phyloP scores from a whole-genome alignment of 1,140 invertebrate genomes.

The Battus philenor region DNA sequence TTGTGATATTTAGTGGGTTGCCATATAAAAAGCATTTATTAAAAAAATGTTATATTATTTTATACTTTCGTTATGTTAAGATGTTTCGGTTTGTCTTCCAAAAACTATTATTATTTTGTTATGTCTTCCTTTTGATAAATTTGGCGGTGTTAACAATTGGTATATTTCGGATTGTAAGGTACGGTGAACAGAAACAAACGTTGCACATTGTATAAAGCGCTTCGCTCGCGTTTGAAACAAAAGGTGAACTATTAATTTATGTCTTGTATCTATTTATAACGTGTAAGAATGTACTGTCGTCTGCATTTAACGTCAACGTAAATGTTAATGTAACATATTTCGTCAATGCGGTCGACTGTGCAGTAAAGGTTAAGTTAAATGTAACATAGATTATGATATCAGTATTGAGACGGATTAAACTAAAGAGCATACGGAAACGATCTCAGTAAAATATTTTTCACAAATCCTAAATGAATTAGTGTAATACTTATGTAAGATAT shows the following conservation, averaged over 20 bases:
- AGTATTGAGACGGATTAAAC: conserved; percentile 61
- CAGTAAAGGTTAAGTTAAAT: conserved; percentile 6
- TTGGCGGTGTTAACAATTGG: conserved; percentile 11
- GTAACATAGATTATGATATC: conserved; percentile 34
- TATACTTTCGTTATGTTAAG: conserved; percentile 20
- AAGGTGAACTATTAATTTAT: conserved; percentile 68
- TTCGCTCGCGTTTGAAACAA: conserved; percentile 53
- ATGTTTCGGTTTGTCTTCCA: conserved; percentile 52
- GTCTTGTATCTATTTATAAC: conserved; percentile 61
- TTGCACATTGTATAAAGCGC: conserved; percentile 50
- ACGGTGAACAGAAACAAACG: conserved; percentile 35
- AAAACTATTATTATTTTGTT: conserved; percentile 33
- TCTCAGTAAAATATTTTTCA: conserved; percentile 64
- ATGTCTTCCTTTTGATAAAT: conserved; percentile 33
- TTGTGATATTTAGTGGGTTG: conserved; percentile 28
- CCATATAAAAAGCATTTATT: conserved; percentile 45
- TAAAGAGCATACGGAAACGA: conserved; percentile 51
- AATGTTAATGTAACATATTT: not conserved
- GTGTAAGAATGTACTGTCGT: conserved; percentile 17
- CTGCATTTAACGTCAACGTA: not conserved
- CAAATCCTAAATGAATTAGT: conserved; percentile 43
- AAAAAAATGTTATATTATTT: conserved; percentile 23
- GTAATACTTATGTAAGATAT: conserved; percentile 43
- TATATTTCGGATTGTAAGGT: conserved; percentile 18
- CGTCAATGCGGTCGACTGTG: conserved; percentile 6